A percentile compares a stretch with the other conserved stretches of the same genome.
Conservation (phyloP, 2,797 vertebrate species). For the Halcyon smyrnensis region DNA sequence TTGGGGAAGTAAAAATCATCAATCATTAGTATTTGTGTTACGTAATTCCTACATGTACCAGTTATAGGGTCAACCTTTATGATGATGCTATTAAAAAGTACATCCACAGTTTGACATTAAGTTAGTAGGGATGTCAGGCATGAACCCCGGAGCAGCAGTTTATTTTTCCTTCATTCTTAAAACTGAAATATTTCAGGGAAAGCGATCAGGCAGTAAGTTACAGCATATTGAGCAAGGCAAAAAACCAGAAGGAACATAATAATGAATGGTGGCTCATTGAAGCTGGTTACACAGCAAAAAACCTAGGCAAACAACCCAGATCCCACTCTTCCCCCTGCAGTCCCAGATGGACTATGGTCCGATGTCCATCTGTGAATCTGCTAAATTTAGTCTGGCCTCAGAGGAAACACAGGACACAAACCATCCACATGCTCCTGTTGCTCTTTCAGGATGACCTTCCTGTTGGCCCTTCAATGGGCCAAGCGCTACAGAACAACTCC, state of each 20-base stretch:
- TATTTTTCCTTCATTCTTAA: neutral
- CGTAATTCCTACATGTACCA: neutral
- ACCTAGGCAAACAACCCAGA: neutral
- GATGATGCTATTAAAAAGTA: neutral
- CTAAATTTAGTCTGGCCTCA: conserved; percentile 62
- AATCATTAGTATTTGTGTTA: neutral
- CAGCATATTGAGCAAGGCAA: neutral
- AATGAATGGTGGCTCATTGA: neutral
- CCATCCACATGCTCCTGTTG: neutral
- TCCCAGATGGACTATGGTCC: neutral
- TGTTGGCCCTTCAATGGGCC: neutral
- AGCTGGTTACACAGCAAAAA: neutral
- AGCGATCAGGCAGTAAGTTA: neutral
- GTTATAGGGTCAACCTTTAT: neutral
- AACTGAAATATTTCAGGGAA: neutral
- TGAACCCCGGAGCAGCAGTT: neutral
- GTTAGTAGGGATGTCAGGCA: neutral
- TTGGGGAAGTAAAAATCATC: neutral
- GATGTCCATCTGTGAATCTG: conserved; percentile 10
- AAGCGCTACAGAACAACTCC: neutral
- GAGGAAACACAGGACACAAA: conserved; percentile 33
- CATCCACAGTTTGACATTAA: neutral
- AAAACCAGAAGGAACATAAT: neutral
- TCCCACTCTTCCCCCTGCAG: neutral
- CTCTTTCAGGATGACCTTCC: conserved; percentile 54